Percentiles rank a stretch among this genome's conserved stretches.
Evolutionary conservation across 2,113 vertebrate genomes (phyloP).

Genomic region (Lamprotornis superbus): DNA sequence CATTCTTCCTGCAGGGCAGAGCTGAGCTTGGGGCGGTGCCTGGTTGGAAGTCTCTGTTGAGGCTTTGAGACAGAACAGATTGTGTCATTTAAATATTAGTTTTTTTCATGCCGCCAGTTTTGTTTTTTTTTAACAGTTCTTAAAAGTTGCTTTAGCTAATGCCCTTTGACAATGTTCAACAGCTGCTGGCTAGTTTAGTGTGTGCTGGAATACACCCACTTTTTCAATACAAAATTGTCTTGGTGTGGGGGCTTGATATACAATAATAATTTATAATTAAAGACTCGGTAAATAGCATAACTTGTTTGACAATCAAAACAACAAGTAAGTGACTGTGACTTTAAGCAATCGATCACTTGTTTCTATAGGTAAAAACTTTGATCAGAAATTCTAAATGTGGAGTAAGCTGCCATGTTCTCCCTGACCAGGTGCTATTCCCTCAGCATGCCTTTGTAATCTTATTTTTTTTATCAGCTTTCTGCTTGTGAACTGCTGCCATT

Average conservation of each 20-base stretch:
- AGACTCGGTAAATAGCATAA: not conserved
- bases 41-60: not conserved
- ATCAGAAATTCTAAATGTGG: not conserved
- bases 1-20: not conserved
- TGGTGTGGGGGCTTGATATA: not conserved
- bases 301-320: not conserved
- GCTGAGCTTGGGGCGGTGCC: not conserved
- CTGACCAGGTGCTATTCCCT: not conserved
- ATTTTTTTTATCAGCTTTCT: not conserved
- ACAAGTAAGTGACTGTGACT: not conserved
- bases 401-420: not conserved
- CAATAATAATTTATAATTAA: not conserved
- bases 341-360: not conserved
- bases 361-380: rapidly evolving
- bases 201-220: not conserved
- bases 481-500: constrained; percentile 48
- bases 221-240: not conserved
- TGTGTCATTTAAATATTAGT: not conserved
- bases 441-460: not conserved
- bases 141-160: not conserved
- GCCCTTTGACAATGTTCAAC: not conserved
- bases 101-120: not conserved
- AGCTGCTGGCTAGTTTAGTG: not conserved
- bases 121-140: not conserved
- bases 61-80: not conserved